phyloP scores from a whole-genome alignment of 1,140 invertebrate species.

The Drosophila kikkawai region DNA sequence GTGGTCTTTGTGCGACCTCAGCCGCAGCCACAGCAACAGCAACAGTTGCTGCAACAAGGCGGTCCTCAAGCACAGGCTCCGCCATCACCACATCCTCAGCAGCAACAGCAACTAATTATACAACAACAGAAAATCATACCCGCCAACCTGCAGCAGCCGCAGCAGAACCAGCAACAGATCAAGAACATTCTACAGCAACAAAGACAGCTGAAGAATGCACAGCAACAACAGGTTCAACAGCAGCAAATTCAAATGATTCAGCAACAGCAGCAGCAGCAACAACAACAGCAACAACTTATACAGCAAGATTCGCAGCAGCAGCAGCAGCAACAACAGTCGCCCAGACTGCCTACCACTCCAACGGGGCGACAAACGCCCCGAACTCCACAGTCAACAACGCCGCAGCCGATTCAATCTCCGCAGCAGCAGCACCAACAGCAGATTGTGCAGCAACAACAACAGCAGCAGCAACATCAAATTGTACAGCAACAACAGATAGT shows the following conservation, averaged over 20 bases:
- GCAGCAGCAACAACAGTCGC: slow-evolving; percentile 59
- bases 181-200: slow-evolving; percentile 75
- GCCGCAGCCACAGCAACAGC: slow-evolving; percentile 43
- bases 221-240: slow-evolving; percentile 39
- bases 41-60: slow-evolving; percentile 32
- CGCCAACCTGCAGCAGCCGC: slow-evolving; percentile 62
- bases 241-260: slow-evolving; percentile 51
- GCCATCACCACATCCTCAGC: slow-evolving; percentile 48
- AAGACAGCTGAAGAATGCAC: slow-evolving; percentile 59
- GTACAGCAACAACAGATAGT: slow-evolving; percentile 50
- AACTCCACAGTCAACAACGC: slow-evolving; percentile 69
- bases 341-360: slow-evolving; percentile 61
- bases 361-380: slow-evolving; percentile 72
- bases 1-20: slow-evolving; percentile 74
- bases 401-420: slow-evolving; percentile 72
- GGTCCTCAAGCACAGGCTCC: slow-evolving; percentile 33
- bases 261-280: slow-evolving; percentile 48
- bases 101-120: slow-evolving; percentile 59
- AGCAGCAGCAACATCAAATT: slow-evolving; percentile 37
- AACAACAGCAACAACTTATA: slow-evolving; percentile 39
- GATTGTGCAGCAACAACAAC: slow-evolving; percentile 42
- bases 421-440: slow-evolving; percentile 52
- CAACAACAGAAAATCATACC: slow-evolving; percentile 77
- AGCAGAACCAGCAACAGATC: slow-evolving; percentile 65
- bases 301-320: slow-evolving; percentile 66